Conservation (phyloP, 2,888 invertebrate genomes). For the Nowickia ferox region DNA sequence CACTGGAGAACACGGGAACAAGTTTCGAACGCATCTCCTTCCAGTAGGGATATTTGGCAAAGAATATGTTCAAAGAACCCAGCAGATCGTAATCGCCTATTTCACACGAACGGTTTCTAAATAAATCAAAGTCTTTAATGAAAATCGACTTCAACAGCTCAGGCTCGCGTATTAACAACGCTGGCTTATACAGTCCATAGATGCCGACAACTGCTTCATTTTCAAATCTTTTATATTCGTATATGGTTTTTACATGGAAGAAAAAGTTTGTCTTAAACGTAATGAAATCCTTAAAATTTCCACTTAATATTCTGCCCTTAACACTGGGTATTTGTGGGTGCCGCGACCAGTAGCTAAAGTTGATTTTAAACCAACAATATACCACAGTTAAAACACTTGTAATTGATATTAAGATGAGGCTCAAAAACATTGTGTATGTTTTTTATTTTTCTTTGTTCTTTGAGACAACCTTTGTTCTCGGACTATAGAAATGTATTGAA, state of each 20-base stretch:
- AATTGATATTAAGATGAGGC: not conserved
- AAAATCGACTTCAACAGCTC: slow-evolving; percentile 82
- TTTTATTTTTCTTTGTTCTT: not conserved
- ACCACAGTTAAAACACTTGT: not conserved
- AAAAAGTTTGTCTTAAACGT: slow-evolving; percentile 77
- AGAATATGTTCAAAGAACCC: slow-evolving; percentile 76
- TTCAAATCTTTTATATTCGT: slow-evolving; percentile 75
- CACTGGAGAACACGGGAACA: slow-evolving; percentile 77
- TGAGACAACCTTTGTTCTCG: not conserved
- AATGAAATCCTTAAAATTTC: slow-evolving; percentile 81
- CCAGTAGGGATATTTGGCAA: slow-evolving; percentile 78
- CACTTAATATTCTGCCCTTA: slow-evolving; percentile 68
- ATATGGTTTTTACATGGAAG: slow-evolving; percentile 79
- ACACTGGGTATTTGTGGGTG: slow-evolving; percentile 22
- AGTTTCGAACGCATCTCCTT: slow-evolving; percentile 77
- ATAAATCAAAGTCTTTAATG: slow-evolving; percentile 79
- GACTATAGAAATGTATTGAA: not conserved
- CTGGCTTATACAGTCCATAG: slow-evolving; percentile 82
- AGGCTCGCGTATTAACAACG: slow-evolving; percentile 82
- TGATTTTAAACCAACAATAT: slow-evolving; percentile 22
- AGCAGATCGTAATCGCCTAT: slow-evolving; percentile 76
- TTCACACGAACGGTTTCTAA: slow-evolving; percentile 77
- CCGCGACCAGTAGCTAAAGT: slow-evolving; percentile 29
- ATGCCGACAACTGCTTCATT: slow-evolving; percentile 78
- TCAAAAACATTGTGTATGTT: slow-evolving; percentile 9